Evolutionary conservation across 1,140 invertebrate species (phyloP), one percentile per base, ranked within the genome.

Genomic region (Nylanderia fulva): DNA sequence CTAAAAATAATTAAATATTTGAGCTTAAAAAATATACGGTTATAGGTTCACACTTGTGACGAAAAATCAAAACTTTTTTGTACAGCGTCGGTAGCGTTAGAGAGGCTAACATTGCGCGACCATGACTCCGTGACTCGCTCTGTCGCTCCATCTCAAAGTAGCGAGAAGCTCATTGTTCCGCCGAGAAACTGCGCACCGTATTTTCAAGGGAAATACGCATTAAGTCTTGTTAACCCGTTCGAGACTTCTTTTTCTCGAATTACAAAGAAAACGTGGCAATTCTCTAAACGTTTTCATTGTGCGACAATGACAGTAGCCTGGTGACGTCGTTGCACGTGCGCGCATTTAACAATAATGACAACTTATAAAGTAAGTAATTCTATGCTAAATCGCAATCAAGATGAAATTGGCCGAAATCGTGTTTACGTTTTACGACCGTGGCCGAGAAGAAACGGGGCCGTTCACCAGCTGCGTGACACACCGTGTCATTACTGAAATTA

Each of bases 401-500:
- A 69, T 69, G 64, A 82, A 33, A 82, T 82, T 71, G 66, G 24
- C 63, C 64, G 64, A 71, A 58, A 54, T 79, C 42, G 42, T 21
- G 42, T 79, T 69, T 36, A 64, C 48, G 76, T 80, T 69, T 69
- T 29, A 77, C 39, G 29, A 54, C 33, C 75, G 33, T 68, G 39
- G 60, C n/a, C 29, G 64, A 48, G 15, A 82, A n/a, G n/a, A n/a
- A n/a, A 82, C 66, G 66, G 27, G 52, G 64, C 77, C 77, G 42
- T 80, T 80, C 77, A 80, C 61, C 42, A 61, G 29, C 75, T 52
- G 66, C 36, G 66, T 58, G 48, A 71, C 66, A 45, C 54, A 71
- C 77, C 52, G 66, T 82, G n/a, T 82, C 66, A 82, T 82, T 71
- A 82, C 1, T 8, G 77, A 72, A 72, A 82, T 82, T 82, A 82